Conservation (phyloP, 1,140 invertebrate species). For the Pseudoatta argentina region DNA sequence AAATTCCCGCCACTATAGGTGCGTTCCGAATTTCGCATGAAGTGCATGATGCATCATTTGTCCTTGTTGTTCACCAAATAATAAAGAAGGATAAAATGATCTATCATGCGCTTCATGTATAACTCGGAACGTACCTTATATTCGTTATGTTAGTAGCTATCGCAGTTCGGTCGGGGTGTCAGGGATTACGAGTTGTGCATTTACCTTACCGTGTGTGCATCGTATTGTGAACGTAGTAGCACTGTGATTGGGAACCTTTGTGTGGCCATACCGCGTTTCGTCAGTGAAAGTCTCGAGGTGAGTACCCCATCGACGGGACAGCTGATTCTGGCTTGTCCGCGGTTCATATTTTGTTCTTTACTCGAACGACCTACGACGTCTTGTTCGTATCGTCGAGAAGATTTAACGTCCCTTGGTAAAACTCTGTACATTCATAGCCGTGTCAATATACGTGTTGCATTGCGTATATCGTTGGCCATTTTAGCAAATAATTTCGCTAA, state of each 20-base stretch:
- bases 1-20: too few species aligned
- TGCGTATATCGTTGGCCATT: constrained; percentile 62
- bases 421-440: background rate
- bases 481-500: constrained; percentile 55
- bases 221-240: background rate
- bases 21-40: too few species aligned
- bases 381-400: background rate
- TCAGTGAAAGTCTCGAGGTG: constrained; percentile 27
- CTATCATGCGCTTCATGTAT: too few species aligned
- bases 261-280: background rate
- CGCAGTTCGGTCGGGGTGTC: background rate
- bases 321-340: too few species aligned
- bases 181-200: background rate
- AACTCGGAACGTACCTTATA: background rate
- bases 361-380: too few species aligned
- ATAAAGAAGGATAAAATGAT: too few species aligned
- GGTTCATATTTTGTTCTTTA: too few species aligned
- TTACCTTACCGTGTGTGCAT: background rate
- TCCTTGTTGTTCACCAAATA: too few species aligned
- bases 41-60: too few species aligned
- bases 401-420: background rate
- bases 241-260: background rate
- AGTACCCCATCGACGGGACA: background rate
- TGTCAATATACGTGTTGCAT: background rate
- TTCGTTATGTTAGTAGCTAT: background rate